These are phyloP conservation scores for Ceratosolen solmsi DNA, from an alignment of 1,140 invertebrate species.

Conservation along the genomic window DNA sequence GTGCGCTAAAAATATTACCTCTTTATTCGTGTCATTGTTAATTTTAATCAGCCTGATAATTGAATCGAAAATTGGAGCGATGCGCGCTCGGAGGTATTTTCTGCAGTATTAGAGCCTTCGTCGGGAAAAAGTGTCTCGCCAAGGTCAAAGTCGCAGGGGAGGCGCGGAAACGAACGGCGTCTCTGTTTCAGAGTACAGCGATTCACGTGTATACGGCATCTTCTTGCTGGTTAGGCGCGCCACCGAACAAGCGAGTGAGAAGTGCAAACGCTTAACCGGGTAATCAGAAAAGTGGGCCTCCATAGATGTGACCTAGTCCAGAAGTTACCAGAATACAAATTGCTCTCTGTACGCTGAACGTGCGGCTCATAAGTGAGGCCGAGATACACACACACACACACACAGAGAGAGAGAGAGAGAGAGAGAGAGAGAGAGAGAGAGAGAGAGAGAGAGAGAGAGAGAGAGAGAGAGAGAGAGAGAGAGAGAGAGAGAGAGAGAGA, in stretches of 20 bases:
- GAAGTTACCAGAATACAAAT: slow-evolving; percentile 71
- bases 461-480: background rate
- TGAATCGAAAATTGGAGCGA: no score
- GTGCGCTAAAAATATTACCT: slow-evolving; percentile 32
- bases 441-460: background rate
- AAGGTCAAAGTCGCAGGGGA: background rate
- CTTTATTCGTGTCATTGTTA: background rate
- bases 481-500: slow-evolving; percentile 9
- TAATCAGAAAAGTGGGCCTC: slow-evolving; percentile 70
- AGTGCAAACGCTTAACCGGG: slow-evolving; percentile 67
- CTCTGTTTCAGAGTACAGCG: background rate
- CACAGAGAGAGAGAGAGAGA: background rate
- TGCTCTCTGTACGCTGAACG: slow-evolving; percentile 52
- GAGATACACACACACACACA: no score
- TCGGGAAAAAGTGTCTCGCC: background rate
- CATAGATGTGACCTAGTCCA: slow-evolving; percentile 70
- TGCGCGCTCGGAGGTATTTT: no score
- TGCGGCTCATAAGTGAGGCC: background rate
- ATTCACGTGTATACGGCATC: background rate
- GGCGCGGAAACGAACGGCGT: background rate
- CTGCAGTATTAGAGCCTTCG: no score
- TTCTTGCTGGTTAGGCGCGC: background rate
- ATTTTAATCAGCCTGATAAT: no score
- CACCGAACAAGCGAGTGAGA: slow-evolving; percentile 58
- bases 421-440: background rate